phyloP scores from a whole-genome alignment of 2,113 vertebrate species.

The Poecilia latipinna region DNA sequence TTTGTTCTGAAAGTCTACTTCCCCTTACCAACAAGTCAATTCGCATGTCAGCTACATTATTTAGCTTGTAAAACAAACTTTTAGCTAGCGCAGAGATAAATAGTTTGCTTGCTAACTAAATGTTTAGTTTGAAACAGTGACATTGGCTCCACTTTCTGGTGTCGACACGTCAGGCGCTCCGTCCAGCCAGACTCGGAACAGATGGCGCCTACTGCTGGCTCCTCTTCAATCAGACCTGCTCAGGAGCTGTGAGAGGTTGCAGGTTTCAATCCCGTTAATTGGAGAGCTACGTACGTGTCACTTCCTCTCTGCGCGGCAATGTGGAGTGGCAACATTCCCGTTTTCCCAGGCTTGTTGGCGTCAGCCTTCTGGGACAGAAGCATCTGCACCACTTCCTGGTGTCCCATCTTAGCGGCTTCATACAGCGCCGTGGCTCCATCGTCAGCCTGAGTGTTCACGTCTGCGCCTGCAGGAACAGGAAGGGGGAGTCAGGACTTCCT shows the following conservation, averaged over 20 bases:
- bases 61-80: no score
- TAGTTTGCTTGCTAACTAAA: no score
- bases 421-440: constrained; percentile 89
- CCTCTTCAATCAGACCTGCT: no score
- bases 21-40: no score
- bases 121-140: no score
- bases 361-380: constrained; percentile 89
- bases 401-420: constrained; percentile 91
- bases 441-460: constrained; percentile 89
- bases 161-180: no score
- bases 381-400: constrained; percentile 82
- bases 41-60: no score
- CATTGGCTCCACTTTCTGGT: no score
- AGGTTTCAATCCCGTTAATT: neutral
- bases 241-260: neutral
- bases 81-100: no score
- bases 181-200: no score
- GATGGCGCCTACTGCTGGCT: no score
- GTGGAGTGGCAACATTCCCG: constrained; percentile 89
- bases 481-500: neutral
- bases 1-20: no score
- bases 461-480: constrained; percentile 80
- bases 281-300: constrained; percentile 78
- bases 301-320: constrained; percentile 88
- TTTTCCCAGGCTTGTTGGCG: constrained; percentile 88